These are phyloP conservation scores for Meles meles DNA, from an alignment of 2,113 vertebrate species.

Conservation along the genomic window DNA sequence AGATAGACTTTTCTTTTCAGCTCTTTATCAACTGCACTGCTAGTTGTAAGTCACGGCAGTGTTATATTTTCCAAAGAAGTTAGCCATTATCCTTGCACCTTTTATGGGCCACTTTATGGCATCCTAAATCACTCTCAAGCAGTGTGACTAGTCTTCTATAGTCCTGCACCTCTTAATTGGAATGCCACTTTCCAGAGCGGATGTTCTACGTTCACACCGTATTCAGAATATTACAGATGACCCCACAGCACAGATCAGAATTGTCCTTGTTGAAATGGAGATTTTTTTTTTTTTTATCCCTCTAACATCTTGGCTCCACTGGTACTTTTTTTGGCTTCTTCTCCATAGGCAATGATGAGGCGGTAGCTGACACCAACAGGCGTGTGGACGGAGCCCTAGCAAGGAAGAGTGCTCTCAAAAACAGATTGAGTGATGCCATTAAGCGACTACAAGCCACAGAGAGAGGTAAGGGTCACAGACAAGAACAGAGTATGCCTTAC, in stretches of 20 bases:
- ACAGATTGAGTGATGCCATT: slow-evolving; percentile 81
- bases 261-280: neutral
- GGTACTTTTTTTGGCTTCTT: slow-evolving; percentile 44
- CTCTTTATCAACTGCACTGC: neutral
- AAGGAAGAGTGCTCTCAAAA: slow-evolving; percentile 81
- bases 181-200: neutral
- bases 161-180: neutral
- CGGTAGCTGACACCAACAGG: slow-evolving; percentile 81
- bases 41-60: neutral
- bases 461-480: slow-evolving; percentile 80
- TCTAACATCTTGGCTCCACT: neutral
- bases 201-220: neutral
- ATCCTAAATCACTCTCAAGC: neutral
- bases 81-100: neutral
- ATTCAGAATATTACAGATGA: neutral
- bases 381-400: slow-evolving; percentile 87
- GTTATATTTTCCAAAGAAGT: neutral
- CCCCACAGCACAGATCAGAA: neutral
- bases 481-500: neutral
- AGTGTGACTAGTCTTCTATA: neutral
- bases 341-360: slow-evolving; percentile 80
- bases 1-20: neutral
- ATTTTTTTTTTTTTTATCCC: neutral
- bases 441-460: slow-evolving; percentile 84
- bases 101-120: neutral